Evolutionary conservation across 1,140 invertebrate species (phyloP), one percentile per base, ranked within the genome.

Genomic region (Drosophila novamexicana): DNA sequence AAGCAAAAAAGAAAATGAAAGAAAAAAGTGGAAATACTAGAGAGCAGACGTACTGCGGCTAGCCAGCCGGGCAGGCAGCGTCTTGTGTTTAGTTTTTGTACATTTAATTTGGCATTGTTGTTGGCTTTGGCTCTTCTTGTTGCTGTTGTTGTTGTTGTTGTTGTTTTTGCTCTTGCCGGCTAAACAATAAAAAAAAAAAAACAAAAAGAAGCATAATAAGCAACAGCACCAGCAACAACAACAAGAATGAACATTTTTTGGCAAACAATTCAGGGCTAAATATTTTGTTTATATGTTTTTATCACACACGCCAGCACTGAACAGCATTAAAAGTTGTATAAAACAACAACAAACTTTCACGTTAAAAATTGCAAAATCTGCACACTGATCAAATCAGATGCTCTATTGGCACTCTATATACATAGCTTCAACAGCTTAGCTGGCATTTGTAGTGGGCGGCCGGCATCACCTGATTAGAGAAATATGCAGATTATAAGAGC

Each of bases 231-330:
- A 65, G 34, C 42, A 50, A 34, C 42, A 57, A 53, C 37, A 58
- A 69, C 70, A 75, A 81, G 49, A 77, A 73, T 77, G 66, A 85
- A 73, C 77, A 83, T 88, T 89, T 89, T 88, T 88, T 88, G 84
- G 83, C 83, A 88, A 88, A 81, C 84, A 88, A 84, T 88, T 88
- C 84, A 88, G 84, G 84, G 84, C 84, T 89, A 88, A 88, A 88
- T 88, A 89, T 81, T 88, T 89, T 89, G 72, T 82, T 88, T 86
- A 81, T 86, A 68, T 75, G 79, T 68, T 77, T 88, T 88, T 89
- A 83, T 86, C 82, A 86, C 65, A 78, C 52, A 36, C 44, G 34
- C 32, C 58, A 61, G 54, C 70, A 72, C 39, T 42, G 32, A 44
- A 18, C 59, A 29, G 39, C 65, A 64, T 56, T 57, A 39, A 67